phyloP scores from a whole-genome alignment of 2,888 invertebrate genomes.

The Acrobasis suavella region DNA sequence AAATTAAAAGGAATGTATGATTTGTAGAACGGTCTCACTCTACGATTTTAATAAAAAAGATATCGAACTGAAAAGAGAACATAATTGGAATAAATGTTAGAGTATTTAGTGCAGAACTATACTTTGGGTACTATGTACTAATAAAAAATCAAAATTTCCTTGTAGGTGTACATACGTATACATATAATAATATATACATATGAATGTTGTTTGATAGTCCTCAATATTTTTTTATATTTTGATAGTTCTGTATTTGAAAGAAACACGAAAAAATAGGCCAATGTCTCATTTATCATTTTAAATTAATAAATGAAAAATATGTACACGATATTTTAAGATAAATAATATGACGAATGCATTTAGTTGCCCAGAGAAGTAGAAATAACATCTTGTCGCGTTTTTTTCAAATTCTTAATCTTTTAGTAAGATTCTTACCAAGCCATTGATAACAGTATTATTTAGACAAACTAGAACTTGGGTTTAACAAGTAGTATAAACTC shows the following conservation, averaged over 20 bases:
- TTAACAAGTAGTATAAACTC: conserved; percentile 68
- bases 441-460: conserved; percentile 83
- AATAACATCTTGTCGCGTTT: conserved; percentile 56
- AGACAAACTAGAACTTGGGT: conserved; percentile 75
- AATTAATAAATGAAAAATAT: conserved; percentile 58
- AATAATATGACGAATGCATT: conserved; percentile 74
- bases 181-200: conserved; percentile 78
- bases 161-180: conserved; percentile 79
- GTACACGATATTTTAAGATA: conserved; percentile 72
- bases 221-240: conserved; percentile 84
- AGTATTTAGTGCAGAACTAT: conserved; percentile 74
- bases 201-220: conserved; percentile 82
- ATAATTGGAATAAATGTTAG: conserved; percentile 68
- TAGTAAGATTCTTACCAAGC: conserved; percentile 79
- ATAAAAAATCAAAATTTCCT: conserved; percentile 70
- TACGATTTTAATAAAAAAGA: conserved; percentile 51
- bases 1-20: conserved; percentile 55
- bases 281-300: conserved; percentile 78
- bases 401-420: conserved; percentile 60
- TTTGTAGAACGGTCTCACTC: conserved; percentile 60
- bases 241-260: conserved; percentile 82
- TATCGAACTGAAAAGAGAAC: conserved; percentile 67
- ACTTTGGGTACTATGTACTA: conserved; percentile 68
- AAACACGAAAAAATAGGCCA: conserved; percentile 77
- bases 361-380: conserved; percentile 69